Conservation (phyloP, 2,888 invertebrate species). For the Oxycera nigricornis region DNA sequence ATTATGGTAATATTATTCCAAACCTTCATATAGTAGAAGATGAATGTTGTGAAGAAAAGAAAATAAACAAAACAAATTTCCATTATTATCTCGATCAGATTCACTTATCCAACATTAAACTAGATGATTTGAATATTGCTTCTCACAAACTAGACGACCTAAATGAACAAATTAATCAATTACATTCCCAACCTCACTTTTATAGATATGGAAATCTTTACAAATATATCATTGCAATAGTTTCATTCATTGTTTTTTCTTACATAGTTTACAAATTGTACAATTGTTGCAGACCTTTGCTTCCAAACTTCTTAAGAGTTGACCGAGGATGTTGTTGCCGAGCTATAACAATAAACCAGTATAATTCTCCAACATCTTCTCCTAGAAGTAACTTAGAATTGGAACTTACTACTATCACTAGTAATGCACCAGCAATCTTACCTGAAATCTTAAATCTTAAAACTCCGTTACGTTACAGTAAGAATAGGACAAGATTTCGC, state of each 20-base stretch:
- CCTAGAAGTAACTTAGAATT: not conserved
- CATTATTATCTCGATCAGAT: not conserved
- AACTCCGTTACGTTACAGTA: too few relatives aligned
- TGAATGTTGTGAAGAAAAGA: not conserved
- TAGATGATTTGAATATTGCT: not conserved
- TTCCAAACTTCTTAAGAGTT: too few relatives aligned
- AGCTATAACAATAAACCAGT: too few relatives aligned
- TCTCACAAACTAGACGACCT: slow-evolving; percentile 5
- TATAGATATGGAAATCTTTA: not conserved
- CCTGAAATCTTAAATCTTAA: not conserved
- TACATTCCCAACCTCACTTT: not conserved
- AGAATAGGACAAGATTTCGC: not conserved
- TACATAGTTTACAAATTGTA: not conserved
- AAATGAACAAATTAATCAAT: slow-evolving; percentile 1
- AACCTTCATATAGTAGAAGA: not conserved
- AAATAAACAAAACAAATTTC: too few relatives aligned
- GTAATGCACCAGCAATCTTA: not conserved
- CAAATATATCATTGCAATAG: not conserved
- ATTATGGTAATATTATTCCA: slow-evolving; percentile 4
- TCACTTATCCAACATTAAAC: slow-evolving; percentile 12
- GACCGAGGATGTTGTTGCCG: too few relatives aligned
- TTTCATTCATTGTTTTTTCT: not conserved
- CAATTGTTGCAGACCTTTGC: too few relatives aligned
- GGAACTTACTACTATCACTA: not conserved
- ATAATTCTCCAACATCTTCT: not conserved